A percentile compares a stretch with the other conserved stretches of the same genome.
Evolutionary conservation across 1,140 invertebrate species (phyloP).

Genomic region (Ectropis grisescens): DNA sequence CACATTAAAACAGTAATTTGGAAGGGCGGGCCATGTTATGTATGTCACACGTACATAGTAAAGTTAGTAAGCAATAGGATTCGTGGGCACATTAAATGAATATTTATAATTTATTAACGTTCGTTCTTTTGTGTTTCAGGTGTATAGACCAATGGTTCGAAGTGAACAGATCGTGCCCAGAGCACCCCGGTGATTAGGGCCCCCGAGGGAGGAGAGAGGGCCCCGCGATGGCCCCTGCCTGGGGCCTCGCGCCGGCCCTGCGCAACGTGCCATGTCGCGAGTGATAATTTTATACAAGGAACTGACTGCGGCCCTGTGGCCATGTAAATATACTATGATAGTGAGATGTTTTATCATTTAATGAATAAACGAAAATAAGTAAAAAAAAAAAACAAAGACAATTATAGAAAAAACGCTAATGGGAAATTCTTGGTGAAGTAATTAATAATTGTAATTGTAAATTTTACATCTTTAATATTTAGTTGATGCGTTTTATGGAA

Average conservation of each 20-base stretch:
- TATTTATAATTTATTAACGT: too few species aligned
- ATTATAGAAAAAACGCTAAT: constrained; percentile 29
- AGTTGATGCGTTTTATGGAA: constrained; percentile 13
- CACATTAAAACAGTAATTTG: too few species aligned
- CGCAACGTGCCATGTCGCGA: constrained; percentile 41
- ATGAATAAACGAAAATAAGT: constrained; percentile 31
- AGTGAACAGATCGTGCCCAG: constrained; percentile 96
- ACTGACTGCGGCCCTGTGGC: constrained; percentile 44
- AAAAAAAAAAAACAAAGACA: constrained; percentile 42
- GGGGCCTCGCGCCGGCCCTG: constrained; percentile 4
- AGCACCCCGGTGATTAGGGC: constrained; percentile 93
- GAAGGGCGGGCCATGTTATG: too few species aligned
- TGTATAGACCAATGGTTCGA: constrained; percentile 98
- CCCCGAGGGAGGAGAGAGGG: constrained; percentile 2
- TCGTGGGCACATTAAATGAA: too few species aligned
- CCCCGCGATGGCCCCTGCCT: not conserved
- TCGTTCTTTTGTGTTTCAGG: constrained; percentile 69
- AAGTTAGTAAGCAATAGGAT: too few species aligned
- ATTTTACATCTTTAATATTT: constrained; percentile 42
- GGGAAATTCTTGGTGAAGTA: constrained; percentile 36
- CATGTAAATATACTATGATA: constrained; percentile 60
- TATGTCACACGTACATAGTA: too few species aligned
- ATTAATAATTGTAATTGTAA: constrained; percentile 26
- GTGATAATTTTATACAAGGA: constrained; percentile 56
- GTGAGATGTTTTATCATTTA: constrained; percentile 64